Base-by-base conservation (phyloP, 2,113 vertebrate species). In the Sterrhoptilus dennistouni region DNA sequence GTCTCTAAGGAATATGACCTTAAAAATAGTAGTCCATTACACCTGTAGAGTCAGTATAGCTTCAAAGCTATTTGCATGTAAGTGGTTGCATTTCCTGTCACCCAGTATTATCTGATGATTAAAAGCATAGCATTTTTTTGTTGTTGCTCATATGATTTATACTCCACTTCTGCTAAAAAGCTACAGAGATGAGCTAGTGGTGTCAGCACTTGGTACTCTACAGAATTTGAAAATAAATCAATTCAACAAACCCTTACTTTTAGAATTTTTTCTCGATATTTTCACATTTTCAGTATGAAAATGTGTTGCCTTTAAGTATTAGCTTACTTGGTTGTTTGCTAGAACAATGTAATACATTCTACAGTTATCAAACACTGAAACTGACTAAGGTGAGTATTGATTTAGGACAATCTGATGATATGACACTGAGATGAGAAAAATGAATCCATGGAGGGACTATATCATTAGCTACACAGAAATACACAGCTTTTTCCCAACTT, bases 51-150 rank as follows among this genome's bases (percentile, higher is more conserved):
- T 71, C 45, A 85, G 44, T 40, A 71, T 22, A 90, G 25, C 31
- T 85, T 91, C 77, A 91, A 57, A 93, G 60, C 11, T 63, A 89
- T 89, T 92, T 89, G 23, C 36, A 89, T 81, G 31, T 33, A 91
- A 92, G 89, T 59, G 9, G 24, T 22, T 80, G 70, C 29, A 72
- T 93, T 94, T 87, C 85, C 69, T 90, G 38, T 65, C 15, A 14
- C 14, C 22, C 19, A 49, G 5, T 69, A 44, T 56, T 89, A 82
- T 76, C 53, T 85, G 52, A 56, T 79, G 20, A 74, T 87, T 83
- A 45, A 52, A 83, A 82, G 27, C 12, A 44, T 20, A 56, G 5
- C 7, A 47, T 53, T 38, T 64, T 29, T 33, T 81, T 69, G 21
- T 63, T 65, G 13, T 47, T 89, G 3, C 29, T 68, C 6, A 8